Conservation (phyloP, 2,888 invertebrate genomes). For the Epistrophella euchroma region DNA sequence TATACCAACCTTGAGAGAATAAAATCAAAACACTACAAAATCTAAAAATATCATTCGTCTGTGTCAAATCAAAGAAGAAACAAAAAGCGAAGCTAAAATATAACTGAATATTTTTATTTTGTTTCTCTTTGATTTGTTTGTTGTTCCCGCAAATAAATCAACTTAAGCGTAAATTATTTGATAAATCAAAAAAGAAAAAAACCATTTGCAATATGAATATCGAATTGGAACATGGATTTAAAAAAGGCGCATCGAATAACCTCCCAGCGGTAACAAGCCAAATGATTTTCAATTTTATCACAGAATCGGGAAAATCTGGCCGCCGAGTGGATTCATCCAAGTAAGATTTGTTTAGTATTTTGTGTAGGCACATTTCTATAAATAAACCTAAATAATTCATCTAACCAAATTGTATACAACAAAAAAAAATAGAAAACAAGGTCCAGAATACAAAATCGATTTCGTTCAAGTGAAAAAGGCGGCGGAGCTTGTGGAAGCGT, state of each 20-base stretch:
- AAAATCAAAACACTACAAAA: constrained; percentile 20
- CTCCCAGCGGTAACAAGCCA: constrained; percentile 80
- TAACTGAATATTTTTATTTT: constrained; percentile 12
- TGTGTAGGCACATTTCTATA: constrained; percentile 43
- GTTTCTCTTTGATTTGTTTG: constrained; percentile 45
- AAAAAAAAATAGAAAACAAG: constrained; percentile 74
- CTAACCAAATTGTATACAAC: background rate
- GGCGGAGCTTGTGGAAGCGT: constrained; percentile 78
- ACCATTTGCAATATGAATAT: constrained; percentile 78
- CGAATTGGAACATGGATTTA: constrained; percentile 80
- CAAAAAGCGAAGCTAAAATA: background rate
- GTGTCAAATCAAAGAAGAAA: background rate
- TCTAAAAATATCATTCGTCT: constrained; percentile 59
- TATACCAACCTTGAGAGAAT: constrained; percentile 47
- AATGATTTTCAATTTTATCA: constrained; percentile 81
- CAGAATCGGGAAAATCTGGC: constrained; percentile 74
- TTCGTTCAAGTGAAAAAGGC: constrained; percentile 81
- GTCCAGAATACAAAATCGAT: constrained; percentile 80
- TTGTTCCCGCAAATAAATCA: background rate
- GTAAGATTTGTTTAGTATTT: constrained; percentile 26
- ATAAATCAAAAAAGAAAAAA: background rate
- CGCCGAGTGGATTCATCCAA: constrained; percentile 48
- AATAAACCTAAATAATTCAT: constrained; percentile 38
- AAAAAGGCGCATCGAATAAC: constrained; percentile 81
- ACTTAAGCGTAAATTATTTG: background rate